phyloP scores from a whole-genome alignment of 2,888 invertebrate genomes.

The Coremacera marginata region DNA sequence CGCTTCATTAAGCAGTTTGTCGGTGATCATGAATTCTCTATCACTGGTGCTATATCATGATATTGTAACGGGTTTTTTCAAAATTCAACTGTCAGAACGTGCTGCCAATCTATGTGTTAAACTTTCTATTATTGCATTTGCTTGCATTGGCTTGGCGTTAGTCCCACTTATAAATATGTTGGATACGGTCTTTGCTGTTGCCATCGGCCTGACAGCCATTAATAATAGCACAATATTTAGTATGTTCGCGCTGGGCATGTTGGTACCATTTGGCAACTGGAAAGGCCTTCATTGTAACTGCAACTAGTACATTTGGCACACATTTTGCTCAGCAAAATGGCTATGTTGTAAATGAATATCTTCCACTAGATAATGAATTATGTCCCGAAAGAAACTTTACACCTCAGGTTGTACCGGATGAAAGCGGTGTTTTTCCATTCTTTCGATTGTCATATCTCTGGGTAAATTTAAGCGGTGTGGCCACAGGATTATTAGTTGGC shows the following conservation, averaged over 20 bases:
- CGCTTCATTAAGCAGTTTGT: constrained; percentile 89
- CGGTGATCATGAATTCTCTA: constrained; percentile 88
- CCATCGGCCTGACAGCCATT: constrained; percentile 81
- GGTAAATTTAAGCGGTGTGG: constrained; percentile 80
- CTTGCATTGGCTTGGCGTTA: constrained; percentile 74
- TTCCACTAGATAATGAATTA: constrained; percentile 71
- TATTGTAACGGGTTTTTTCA: constrained; percentile 79
- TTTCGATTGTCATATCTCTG: constrained; percentile 85
- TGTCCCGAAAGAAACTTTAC: constrained; percentile 59
- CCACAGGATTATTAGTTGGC: constrained; percentile 78
- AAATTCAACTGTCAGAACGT: constrained; percentile 74
- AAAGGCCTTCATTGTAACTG: constrained; percentile 74
- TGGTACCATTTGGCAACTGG: constrained; percentile 82
- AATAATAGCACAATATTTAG: constrained; percentile 86
- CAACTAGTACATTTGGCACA: constrained; percentile 76
- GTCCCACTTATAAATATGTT: constrained; percentile 79
- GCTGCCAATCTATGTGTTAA: constrained; percentile 76
- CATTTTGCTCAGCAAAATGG: constrained; percentile 76
- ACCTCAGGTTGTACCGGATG: constrained; percentile 58
- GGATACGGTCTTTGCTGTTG: constrained; percentile 83
- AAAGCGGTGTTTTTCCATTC: constrained; percentile 76
- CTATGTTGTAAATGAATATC: constrained; percentile 72
- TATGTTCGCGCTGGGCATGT: constrained; percentile 84
- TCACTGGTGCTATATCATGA: constrained; percentile 87
- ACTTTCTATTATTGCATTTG: constrained; percentile 74